Evolutionary conservation across 2,113 vertebrate genomes (phyloP), one percentile per base, ranked within the genome.

Genomic region (Mugil cephalus): DNA sequence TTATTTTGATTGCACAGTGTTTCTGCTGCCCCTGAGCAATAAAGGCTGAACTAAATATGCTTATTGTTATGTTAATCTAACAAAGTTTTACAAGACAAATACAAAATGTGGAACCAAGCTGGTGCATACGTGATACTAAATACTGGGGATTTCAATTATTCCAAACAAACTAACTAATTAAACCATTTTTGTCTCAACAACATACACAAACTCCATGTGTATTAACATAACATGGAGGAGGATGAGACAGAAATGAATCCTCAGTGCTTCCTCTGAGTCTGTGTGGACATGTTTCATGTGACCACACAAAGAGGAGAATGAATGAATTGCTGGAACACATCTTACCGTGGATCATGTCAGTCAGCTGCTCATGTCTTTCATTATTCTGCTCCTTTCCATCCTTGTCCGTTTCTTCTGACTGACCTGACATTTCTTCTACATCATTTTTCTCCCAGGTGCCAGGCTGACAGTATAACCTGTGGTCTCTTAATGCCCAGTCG

Each of bases 261-360:
- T 43, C 12, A 39, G 46, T 12, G 46, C 52, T 19, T 0, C 9
- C 18, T n/a, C n/a, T n/a, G n/a, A n/a, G 35, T 17, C 4, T 58
- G n/a, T n/a, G n/a, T n/a, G n/a, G n/a, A 34, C 0, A 15, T 2
- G 43, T 36, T 19, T 60, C 8, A 48, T 14, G 11, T 30, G 21
- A 62, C 34, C 14, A 40, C 14, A 43, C 30, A 3, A 35, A 18
- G 3, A 38, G 12, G 19, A 0, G 6, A 10, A 10, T 24, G 17
- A 52, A 0, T 12, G 35, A 18, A 42, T 53, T 36, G 1, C 38
- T 0, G 8, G 46, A 47, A 40, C 21, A 38, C 4, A 34, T 77
- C 84, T 88, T 65, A 91, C 92, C 90, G 12, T 91, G 84, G 64
- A 93, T 19, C 55, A 88, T 53, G 18, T 89, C 83, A 34, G 46